Evolutionary conservation across 2,888 invertebrate species (phyloP).

Genomic region (Aleiodes testaceus): DNA sequence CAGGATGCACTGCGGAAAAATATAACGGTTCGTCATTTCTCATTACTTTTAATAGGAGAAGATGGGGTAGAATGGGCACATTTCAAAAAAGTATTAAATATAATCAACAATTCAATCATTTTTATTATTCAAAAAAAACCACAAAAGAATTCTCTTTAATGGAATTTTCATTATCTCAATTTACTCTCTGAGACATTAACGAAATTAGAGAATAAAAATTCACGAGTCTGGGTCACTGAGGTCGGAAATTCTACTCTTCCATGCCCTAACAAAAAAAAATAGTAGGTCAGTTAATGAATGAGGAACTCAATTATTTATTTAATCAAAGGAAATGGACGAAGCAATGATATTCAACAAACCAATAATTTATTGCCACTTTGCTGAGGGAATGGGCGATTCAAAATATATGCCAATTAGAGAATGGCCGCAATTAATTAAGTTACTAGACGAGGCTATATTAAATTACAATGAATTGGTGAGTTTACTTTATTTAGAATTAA

Average conservation of each 20-base stretch:
- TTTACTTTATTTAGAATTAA: slow-evolving; percentile 1
- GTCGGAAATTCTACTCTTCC: too few relatives aligned
- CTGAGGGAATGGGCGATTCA: slow-evolving; percentile 91
- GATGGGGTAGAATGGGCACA: not conserved
- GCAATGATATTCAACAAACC: slow-evolving; percentile 83
- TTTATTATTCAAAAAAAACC: too few relatives aligned
- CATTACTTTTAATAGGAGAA: not conserved
- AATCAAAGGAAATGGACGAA: slow-evolving; percentile 81
- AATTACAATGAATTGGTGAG: slow-evolving; percentile 89
- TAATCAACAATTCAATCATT: too few relatives aligned
- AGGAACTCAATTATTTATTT: not conserved
- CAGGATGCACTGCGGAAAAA: slow-evolving; percentile 86
- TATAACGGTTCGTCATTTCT: slow-evolving; percentile 75
- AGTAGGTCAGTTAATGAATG: not conserved
- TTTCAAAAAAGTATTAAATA: too few relatives aligned
- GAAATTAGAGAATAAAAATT: too few relatives aligned
- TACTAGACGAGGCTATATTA: slow-evolving; percentile 86
- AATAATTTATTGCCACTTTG: slow-evolving; percentile 93
- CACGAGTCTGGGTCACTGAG: too few relatives aligned
- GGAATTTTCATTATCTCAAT: too few relatives aligned
- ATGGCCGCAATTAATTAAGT: slow-evolving; percentile 81
- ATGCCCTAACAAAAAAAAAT: too few relatives aligned
- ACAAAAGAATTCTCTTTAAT: too few relatives aligned
- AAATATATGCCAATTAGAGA: slow-evolving; percentile 88
- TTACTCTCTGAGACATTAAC: too few relatives aligned